phyloP scores from a whole-genome alignment of 2,797 vertebrate species.

The Parauchenoglanis ngamensis region DNA sequence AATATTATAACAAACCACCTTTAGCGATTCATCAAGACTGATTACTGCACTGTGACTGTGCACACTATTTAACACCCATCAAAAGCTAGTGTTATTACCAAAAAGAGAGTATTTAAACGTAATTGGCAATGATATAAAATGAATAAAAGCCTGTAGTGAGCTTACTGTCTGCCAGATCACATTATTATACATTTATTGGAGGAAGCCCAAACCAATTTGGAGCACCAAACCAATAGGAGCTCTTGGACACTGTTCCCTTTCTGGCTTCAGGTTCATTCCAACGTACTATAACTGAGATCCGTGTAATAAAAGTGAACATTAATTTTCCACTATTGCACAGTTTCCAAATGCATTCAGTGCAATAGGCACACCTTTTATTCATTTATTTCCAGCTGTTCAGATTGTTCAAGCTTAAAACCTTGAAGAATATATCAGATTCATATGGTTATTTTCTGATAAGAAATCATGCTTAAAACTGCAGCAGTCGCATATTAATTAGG shows the following conservation, averaged over 20 bases:
- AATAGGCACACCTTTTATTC: neutral
- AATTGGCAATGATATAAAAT: neutral
- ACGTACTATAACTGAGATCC: neutral
- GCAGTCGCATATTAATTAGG: neutral
- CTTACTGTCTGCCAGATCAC: neutral
- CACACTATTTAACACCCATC: neutral
- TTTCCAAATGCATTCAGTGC: neutral
- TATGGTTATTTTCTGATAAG: neutral
- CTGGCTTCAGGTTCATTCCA: neutral
- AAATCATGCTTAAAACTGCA: neutral
- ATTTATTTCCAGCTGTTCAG: neutral
- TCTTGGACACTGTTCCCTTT: neutral
- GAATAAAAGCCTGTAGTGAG: neutral
- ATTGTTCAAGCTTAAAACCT: neutral
- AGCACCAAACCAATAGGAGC: neutral
- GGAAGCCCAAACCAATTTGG: slow-evolving; percentile 7
- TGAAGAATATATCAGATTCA: neutral
- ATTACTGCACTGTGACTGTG: neutral
- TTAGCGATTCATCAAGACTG: neutral
- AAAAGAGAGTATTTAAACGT: neutral
- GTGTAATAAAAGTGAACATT: neutral
- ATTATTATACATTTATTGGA: slow-evolving; percentile 16
- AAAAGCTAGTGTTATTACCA: neutral
- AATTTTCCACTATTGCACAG: neutral
- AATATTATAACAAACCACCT: neutral